These are phyloP conservation scores for Rhodeus uyekii DNA, from an alignment of 2,797 vertebrate genomes.

Conservation along the genomic window DNA sequence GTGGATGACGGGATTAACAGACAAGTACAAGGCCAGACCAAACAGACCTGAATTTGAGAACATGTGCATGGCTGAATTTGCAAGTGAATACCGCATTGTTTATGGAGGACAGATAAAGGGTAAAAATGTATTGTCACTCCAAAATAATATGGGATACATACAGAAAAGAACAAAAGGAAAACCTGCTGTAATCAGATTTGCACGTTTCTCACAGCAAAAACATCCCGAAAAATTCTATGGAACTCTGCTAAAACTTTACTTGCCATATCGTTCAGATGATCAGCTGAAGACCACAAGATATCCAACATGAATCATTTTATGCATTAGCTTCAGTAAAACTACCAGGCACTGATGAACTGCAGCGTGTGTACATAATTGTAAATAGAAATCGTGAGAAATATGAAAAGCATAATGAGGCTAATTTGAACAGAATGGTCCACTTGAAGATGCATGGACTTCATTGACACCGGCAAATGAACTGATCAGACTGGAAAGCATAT, in stretches of 20 bases:
- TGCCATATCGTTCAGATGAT: background rate
- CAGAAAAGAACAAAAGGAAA: too few species aligned
- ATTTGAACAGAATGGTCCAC: slow-evolving; percentile 24
- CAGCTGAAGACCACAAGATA: slow-evolving; percentile 11
- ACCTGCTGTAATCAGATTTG: too few species aligned
- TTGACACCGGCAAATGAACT: too few species aligned
- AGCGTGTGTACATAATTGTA: slow-evolving; percentile 5
- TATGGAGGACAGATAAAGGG: slow-evolving; percentile 28
- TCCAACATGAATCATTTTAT: background rate
- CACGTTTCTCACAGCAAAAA: too few species aligned
- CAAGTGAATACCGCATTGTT: background rate
- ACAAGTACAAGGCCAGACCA: slow-evolving; percentile 34
- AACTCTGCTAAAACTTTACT: too few species aligned
- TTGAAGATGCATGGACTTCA: slow-evolving; percentile 39
- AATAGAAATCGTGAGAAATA: slow-evolving; percentile 19
- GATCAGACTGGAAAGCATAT: slow-evolving; percentile 44
- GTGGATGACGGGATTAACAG: background rate
- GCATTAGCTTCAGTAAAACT: too few species aligned
- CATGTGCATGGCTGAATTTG: slow-evolving; percentile 19
- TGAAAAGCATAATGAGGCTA: slow-evolving; percentile 35
- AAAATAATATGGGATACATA: slow-evolving; percentile 36
- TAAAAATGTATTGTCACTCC: slow-evolving; percentile 31
- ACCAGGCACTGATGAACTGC: background rate
- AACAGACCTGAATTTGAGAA: background rate
- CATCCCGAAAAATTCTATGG: too few species aligned